These are phyloP conservation scores for Emmelina monodactyla DNA, from an alignment of 2,888 invertebrate genomes.

Conservation along the genomic window DNA sequence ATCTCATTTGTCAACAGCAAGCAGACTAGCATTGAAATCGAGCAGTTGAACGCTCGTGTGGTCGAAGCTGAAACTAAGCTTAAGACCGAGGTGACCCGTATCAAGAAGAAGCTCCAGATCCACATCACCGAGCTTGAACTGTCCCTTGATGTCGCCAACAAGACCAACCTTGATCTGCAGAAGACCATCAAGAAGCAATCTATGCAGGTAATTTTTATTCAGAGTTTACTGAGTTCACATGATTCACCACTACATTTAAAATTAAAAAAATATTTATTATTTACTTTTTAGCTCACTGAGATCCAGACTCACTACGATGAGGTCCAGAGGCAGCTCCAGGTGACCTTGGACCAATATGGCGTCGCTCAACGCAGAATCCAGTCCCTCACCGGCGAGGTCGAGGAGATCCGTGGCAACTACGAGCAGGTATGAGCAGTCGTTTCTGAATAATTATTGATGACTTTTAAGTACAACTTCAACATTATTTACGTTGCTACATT, in stretches of 20 bases:
- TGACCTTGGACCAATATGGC: conserved; percentile 92
- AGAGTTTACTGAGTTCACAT: too few relatives aligned
- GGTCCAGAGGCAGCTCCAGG: conserved; percentile 93
- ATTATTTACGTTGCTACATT: too few relatives aligned
- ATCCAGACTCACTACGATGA: conserved; percentile 96
- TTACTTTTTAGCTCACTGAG: conserved; percentile 72
- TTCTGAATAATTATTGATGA: too few relatives aligned
- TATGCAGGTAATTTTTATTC: conserved; percentile 72
- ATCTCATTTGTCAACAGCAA: conserved; percentile 70
- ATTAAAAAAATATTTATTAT: background rate
- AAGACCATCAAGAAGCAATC: conserved; percentile 98
- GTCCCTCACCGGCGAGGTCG: conserved; percentile 92
- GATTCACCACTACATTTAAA: background rate
- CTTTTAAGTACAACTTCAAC: too few relatives aligned
- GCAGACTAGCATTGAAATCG: conserved; percentile 97
- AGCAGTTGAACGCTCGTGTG: conserved; percentile 93
- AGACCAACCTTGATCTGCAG: conserved; percentile 96
- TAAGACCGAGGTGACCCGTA: conserved; percentile 94
- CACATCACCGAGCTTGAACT: conserved; percentile 97
- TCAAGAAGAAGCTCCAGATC: conserved; percentile 99
- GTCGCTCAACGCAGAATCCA: conserved; percentile 90
- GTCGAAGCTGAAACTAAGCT: conserved; percentile 95
- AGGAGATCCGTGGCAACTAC: conserved; percentile 92
- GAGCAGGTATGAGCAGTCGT: conserved; percentile 75
- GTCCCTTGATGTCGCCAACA: conserved; percentile 97